Evolutionary conservation across 2,797 vertebrate species (phyloP).

Genomic region (Ambastaia sidthimunki): DNA sequence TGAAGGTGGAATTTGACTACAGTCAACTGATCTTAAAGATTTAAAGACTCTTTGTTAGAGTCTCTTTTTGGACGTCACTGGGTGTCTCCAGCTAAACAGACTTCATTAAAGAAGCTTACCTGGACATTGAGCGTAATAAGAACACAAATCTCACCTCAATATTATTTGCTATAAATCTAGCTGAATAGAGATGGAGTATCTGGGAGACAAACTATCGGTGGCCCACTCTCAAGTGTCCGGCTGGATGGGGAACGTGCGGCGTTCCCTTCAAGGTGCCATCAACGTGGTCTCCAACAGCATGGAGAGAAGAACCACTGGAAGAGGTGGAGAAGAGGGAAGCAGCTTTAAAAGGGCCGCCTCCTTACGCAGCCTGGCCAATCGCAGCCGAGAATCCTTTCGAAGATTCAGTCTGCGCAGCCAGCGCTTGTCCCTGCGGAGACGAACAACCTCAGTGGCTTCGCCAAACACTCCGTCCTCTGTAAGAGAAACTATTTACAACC

Average conservation of each 20-base stretch:
- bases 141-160: background rate
- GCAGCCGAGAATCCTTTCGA: slow-evolving; percentile 93
- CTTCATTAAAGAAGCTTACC: background rate
- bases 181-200: slow-evolving; percentile 87
- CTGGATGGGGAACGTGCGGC: slow-evolving; percentile 92
- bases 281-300: slow-evolving; percentile 79
- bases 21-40: background rate
- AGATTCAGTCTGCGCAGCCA: slow-evolving; percentile 94
- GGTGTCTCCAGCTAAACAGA: background rate
- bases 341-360: slow-evolving; percentile 89
- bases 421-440: slow-evolving; percentile 88
- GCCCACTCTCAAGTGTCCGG: slow-evolving; percentile 92
- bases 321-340: slow-evolving; percentile 63
- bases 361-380: slow-evolving; percentile 89
- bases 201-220: slow-evolving; percentile 92
- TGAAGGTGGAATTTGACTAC: slow-evolving; percentile 1
- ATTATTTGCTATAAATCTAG: no score
- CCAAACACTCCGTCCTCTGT: slow-evolving; percentile 81
- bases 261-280: slow-evolving; percentile 92
- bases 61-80: background rate
- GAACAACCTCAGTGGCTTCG: slow-evolving; percentile 83
- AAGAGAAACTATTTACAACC: slow-evolving; percentile 73
- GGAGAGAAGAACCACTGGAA: slow-evolving; percentile 72
- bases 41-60: background rate
- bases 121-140: slow-evolving; percentile 6